Evolutionary conservation across 2,888 invertebrate species (phyloP), one percentile per base, ranked within the genome.

Genomic region (Caenorhabditis japonica): DNA sequence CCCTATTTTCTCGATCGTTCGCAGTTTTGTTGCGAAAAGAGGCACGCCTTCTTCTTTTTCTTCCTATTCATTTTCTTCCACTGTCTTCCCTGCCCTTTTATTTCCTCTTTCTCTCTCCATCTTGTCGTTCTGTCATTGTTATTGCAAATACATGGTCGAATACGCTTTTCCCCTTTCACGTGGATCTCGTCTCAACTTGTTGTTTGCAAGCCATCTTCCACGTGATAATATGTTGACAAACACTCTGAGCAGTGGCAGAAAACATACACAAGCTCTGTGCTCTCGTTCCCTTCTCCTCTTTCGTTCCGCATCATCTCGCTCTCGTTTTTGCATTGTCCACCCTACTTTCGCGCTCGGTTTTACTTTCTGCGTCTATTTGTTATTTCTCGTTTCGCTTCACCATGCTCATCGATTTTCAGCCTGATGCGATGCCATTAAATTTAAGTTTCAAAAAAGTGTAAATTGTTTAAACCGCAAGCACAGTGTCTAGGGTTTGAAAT

Each of bases 331-430:
- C 36, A 47, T 49, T 51, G 21, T 8, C 38, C 51, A 36, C 38
- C 51, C 33, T 64, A 44, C 19, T 30, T 46, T 46, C 21, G 38
- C 30, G 13, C n/a, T 7, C 21, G 2, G 19, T 7, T 12, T 19
- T 17, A 3, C 25, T 59, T n/a, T n/a, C 30, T 41, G n/a, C 21
- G 39, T 33, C 41, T 59, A 39, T 47, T 47, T 33, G 15, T 27
- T n/a, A 36, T 46, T 25, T 5, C 30, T 21, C 15, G 23, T 19
- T 1, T 47, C 33, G n/a, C 47, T 13, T 17, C 47, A 33, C n/a
- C 38, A 15, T 36, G 25, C 38, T 47, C 38, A 51, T 51, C 38
- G 51, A 51, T 51, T 51, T 51, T 38, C n/a, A 34, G 38, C 21
- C 33, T 47, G 47, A 17, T 27, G n/a, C n/a, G n/a, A n/a, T n/a